Conservation (phyloP, 2,888 invertebrate genomes). For the Agonopterix subpropinquella region DNA sequence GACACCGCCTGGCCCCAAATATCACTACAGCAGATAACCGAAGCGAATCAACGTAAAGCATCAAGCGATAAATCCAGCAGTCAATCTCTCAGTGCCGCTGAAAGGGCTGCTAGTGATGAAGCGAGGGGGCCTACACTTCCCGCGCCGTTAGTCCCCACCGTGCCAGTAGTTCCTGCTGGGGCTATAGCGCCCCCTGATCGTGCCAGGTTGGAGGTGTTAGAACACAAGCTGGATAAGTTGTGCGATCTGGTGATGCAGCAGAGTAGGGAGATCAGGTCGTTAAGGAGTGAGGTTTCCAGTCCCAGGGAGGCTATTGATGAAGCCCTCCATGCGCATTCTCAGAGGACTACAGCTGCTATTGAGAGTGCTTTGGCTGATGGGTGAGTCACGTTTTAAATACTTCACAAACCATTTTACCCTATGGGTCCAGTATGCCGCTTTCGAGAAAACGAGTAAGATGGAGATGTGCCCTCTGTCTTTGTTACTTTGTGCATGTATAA, state of each 20-base stretch:
- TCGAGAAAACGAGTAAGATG: too few relatives aligned
- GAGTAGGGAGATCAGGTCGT: slow-evolving; percentile 56
- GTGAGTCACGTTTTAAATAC: slow-evolving; percentile 19
- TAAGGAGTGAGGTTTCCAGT: slow-evolving; percentile 48
- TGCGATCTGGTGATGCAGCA: slow-evolving; percentile 65
- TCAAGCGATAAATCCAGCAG: slow-evolving; percentile 52
- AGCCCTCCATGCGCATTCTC: slow-evolving; percentile 38
- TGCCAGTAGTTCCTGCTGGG: background rate
- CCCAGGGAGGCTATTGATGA: slow-evolving; percentile 22
- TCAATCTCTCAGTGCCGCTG: slow-evolving; percentile 31
- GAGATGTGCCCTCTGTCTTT: too few relatives aligned
- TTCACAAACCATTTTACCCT: too few relatives aligned
- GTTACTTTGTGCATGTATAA: too few relatives aligned
- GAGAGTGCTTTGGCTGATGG: slow-evolving; percentile 47
- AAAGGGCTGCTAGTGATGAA: slow-evolving; percentile 6
- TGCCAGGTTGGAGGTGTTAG: slow-evolving; percentile 35
- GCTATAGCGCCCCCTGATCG: slow-evolving; percentile 17
- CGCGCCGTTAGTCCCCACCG: too few relatives aligned
- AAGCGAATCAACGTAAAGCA: slow-evolving; percentile 59
- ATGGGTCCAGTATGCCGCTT: too few relatives aligned
- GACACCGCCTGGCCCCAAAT: slow-evolving; percentile 66
- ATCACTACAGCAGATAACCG: slow-evolving; percentile 59
- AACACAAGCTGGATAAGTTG: slow-evolving; percentile 52
- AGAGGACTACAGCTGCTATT: slow-evolving; percentile 41
- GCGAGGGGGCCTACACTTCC: background rate